phyloP scores from a whole-genome alignment of 2,113 vertebrate species.

The Triplophysa siluroides region DNA sequence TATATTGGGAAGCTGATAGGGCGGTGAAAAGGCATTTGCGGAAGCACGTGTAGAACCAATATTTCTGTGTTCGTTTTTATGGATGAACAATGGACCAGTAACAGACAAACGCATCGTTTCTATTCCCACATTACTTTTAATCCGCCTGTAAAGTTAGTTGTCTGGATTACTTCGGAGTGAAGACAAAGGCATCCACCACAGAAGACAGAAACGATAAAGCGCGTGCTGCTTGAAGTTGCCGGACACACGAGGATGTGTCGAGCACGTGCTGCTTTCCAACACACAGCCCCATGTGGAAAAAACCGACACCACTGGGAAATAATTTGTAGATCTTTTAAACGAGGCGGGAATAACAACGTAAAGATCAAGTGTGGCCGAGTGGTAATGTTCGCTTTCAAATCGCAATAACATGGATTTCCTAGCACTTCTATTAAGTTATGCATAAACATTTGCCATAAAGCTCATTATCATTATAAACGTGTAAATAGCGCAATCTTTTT shows the following conservation, averaged over 20 bases:
- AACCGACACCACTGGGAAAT: background rate
- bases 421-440: too few species aligned
- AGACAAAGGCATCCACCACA: too few species aligned
- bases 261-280: slow-evolving; percentile 10
- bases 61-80: too few species aligned
- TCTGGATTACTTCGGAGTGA: too few species aligned
- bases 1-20: slow-evolving; percentile 72
- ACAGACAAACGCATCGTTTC: too few species aligned
- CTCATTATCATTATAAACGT: background rate
- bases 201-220: background rate
- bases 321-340: background rate
- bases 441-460: background rate
- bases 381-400: background rate
- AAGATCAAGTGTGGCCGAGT: background rate
- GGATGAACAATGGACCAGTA: too few species aligned
- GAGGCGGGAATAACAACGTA: background rate
- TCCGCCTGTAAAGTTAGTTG: too few species aligned
- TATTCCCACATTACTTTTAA: too few species aligned
- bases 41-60: too few species aligned
- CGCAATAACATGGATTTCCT: background rate
- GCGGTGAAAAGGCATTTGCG: background rate
- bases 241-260: background rate
- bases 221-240: slow-evolving; percentile 39
- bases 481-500: too few species aligned
- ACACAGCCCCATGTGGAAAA: too few species aligned